Evolutionary conservation across 1,140 invertebrate species (phyloP).

Genomic region (Hylyphantes graminicola): DNA sequence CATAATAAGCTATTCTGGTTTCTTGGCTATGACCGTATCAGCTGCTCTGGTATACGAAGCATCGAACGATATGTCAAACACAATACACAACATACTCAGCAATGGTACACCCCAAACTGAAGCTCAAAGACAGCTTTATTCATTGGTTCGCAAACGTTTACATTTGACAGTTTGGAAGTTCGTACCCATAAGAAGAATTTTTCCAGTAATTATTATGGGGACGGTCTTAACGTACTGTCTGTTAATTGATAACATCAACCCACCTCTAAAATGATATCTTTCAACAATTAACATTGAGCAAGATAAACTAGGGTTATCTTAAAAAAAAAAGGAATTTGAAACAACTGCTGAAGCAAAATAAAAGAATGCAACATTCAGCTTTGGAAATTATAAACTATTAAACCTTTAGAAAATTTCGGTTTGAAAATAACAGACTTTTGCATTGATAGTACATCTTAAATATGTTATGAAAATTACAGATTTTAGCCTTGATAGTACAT

Average conservation of each 20-base stretch:
- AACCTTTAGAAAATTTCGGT: no score
- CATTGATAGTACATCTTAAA: no score
- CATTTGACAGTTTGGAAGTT: background rate
- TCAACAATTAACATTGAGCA: no score
- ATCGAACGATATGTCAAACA: background rate
- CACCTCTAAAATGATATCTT: no score
- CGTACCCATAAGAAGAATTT: background rate
- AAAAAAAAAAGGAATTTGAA: no score
- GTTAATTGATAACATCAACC: background rate
- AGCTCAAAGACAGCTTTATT: background rate
- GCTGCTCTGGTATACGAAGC: background rate
- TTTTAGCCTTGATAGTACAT: no score
- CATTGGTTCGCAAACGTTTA: background rate
- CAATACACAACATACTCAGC: background rate
- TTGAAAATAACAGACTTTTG: no score
- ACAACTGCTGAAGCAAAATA: no score
- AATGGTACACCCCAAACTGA: background rate
- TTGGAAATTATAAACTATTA: no score
- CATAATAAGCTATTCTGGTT: background rate
- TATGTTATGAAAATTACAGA: no score
- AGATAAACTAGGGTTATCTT: no score
- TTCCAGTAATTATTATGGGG: background rate
- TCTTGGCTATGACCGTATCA: background rate
- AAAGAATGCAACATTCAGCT: no score
- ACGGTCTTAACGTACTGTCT: background rate